Conservation (phyloP, 30 jellyfish, hydroid and myxozoan species). For the Morbakka virulenta region DNA sequence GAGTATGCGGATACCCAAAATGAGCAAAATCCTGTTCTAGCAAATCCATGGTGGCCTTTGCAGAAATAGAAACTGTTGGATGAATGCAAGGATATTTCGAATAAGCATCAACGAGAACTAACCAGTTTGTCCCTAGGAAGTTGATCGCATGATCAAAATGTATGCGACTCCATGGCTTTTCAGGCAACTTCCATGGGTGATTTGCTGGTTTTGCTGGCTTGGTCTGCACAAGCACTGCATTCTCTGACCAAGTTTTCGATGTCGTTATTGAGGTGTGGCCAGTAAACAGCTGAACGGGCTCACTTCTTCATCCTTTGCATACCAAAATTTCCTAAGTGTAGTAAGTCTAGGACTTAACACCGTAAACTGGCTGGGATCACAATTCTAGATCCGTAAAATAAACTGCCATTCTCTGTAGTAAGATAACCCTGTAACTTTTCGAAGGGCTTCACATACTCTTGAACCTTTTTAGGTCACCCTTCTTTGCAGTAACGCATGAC, state of each 20-base stretch:
- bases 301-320: slow-evolving; percentile 16
- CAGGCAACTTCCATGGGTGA: slow-evolving; percentile 19
- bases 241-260: background rate
- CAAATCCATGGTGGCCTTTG: no score
- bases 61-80: no score
- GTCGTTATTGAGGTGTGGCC: slow-evolving; percentile 24
- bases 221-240: slow-evolving; percentile 39
- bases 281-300: slow-evolving; percentile 37
- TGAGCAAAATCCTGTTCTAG: no score
- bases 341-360: slow-evolving; percentile 2
- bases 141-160: slow-evolving; percentile 22
- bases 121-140: slow-evolving; percentile 24
- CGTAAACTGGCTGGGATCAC: slow-evolving; percentile 1
- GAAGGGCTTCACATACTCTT: background rate
- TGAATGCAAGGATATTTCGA: no score
- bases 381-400: slow-evolving; percentile 18
- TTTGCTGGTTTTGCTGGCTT: background rate
- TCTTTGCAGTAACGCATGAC: slow-evolving; percentile 7
- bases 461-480: slow-evolving; percentile 23
- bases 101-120: slow-evolving; percentile 7
- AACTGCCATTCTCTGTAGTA: slow-evolving; percentile 9
- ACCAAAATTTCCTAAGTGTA: slow-evolving; percentile 39
- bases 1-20: no score
- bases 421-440: background rate
- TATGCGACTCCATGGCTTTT: slow-evolving; percentile 18